Base-by-base conservation (phyloP, 92 coral and sea anemone genomes). In the Bergia puertoricense region DNA sequence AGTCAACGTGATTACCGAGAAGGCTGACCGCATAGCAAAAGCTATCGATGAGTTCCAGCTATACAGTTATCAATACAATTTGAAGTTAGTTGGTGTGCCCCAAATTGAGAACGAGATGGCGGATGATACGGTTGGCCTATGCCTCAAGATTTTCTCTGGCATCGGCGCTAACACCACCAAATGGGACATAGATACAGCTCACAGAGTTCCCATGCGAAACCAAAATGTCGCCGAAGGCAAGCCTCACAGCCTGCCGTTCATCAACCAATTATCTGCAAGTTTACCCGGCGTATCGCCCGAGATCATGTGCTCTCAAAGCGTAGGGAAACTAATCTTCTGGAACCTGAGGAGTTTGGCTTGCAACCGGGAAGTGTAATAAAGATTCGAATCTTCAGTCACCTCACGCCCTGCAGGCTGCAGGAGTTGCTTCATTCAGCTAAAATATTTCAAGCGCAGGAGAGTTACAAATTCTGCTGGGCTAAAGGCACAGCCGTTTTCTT, bases 401-500 rank as follows among this genome's bases (percentile, higher is more conserved):
- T 67, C 2, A 83, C 36, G 9, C 86, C 77, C 16, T 30, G 30
- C 30, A 83, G 86, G 86, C 48, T 67, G 44, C 86, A 83, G 86
- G 77, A 67, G 39, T 41, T 67, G 74, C 78, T 83, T 39, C 44
- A 83, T 11, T 62, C 14, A 66, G 79, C 79, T 39, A 84, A 71
- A 40, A 46, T 75, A 40, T 84, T 84, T 62, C 40, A 83, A 83
- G 74, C 59, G 41, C 39, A 46, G 36, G 57, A 46, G 82, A 44
- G 38, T 43, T 81, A 81, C 57, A n/a, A 80, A 50, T 16, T 80
- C 66, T 44, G 65, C 62, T 48, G 85, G 68, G 20, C 86, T 82
- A 82, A 82, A 82, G 76, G 45, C 36, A 82, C 86, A 82, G 76
- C 86, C 57, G 50, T 83, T 51, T 83, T 67, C 48, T 67, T 83